Base-by-base conservation (phyloP, 1,140 invertebrate genomes). In the Drosophila micromelanica region DNA sequence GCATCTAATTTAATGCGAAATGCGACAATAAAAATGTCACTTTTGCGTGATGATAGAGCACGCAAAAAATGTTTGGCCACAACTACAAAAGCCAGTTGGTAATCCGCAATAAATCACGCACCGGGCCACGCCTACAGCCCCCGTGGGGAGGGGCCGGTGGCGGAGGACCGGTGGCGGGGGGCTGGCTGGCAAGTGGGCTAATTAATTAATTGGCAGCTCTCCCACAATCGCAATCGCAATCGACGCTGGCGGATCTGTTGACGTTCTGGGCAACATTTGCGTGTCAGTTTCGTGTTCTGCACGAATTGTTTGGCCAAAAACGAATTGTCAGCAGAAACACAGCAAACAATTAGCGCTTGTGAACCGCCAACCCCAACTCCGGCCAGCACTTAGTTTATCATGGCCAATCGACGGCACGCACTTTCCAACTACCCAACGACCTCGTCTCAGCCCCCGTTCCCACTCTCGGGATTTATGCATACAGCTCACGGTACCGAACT, bases 141-240 rank as follows among this genome's bases (percentile, higher is more conserved):
- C 3, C 8, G n/a, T 27, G 35, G 23, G 15, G 15, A n/a, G n/a
- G n/a, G n/a, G n/a, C n/a, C n/a, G n/a, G n/a, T n/a, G n/a, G n/a
- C n/a, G n/a, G n/a, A n/a, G n/a, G n/a, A n/a, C n/a, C n/a, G n/a
- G n/a, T n/a, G n/a, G n/a, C n/a, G n/a, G n/a, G n/a, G n/a, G n/a
- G n/a, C n/a, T n/a, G 13, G 17, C 46, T 13, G 35, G 17, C 13
- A 30, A 48, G 51, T 61, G 55, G 60, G 52, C 61, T 82, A 86
- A 82, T 86, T 86, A 86, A 86, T 86, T 86, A 86, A 86, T 86
- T 87, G 76, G 72, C 78, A 78, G 67, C 81, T 48, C 81, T 73
- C 61, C 51, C 49, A 43, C 35, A 64, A 70, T 64, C 37, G 17
- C n/a, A n/a, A 49, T 64, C 64, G 37, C 32, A 48, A 70, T 63